Conservation (phyloP, 2,888 invertebrate genomes). For the Phasia obesa region DNA sequence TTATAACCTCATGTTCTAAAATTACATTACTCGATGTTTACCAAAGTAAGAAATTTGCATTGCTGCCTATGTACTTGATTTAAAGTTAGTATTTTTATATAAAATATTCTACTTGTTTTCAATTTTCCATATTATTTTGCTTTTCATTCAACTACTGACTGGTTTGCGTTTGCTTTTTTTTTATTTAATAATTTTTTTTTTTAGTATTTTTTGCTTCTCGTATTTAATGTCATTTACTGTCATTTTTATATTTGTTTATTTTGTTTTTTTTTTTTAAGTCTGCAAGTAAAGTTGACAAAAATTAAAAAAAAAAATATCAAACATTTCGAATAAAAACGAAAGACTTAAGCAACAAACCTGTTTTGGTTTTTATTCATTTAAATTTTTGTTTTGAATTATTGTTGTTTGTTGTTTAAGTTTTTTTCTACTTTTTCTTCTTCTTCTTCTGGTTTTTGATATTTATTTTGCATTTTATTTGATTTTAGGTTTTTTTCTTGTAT, state of each 20-base stretch:
- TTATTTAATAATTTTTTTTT: constrained; percentile 21
- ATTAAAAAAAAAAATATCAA: constrained; percentile 25
- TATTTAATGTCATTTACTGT: constrained; percentile 67
- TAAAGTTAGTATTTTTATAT: not conserved
- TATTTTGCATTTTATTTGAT: too few species aligned
- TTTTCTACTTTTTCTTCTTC: constrained; percentile 42
- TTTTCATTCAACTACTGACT: constrained; percentile 35
- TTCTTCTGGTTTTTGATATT: constrained; percentile 20
- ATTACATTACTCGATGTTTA: constrained; percentile 31
- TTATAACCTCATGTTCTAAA: constrained; percentile 46
- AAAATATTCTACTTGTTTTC: constrained; percentile 18
- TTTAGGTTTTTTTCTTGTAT: constrained; percentile 64
- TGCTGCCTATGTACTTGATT: not conserved
- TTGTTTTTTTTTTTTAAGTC: constrained; percentile 43
- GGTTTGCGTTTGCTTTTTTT: constrained; percentile 30
- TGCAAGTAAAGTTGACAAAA: too few species aligned
- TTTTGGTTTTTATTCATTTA: constrained; percentile 54
- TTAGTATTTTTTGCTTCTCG: constrained; percentile 30
- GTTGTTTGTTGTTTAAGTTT: constrained; percentile 39
- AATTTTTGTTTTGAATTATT: constrained; percentile 28
- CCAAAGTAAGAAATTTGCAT: not conserved
- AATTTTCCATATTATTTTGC: not conserved
- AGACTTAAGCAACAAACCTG: constrained; percentile 70
- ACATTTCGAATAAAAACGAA: constrained; percentile 58
- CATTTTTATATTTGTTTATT: constrained; percentile 60